phyloP scores from a whole-genome alignment of 2,888 invertebrate species.

The Drosophila falleni region DNA sequence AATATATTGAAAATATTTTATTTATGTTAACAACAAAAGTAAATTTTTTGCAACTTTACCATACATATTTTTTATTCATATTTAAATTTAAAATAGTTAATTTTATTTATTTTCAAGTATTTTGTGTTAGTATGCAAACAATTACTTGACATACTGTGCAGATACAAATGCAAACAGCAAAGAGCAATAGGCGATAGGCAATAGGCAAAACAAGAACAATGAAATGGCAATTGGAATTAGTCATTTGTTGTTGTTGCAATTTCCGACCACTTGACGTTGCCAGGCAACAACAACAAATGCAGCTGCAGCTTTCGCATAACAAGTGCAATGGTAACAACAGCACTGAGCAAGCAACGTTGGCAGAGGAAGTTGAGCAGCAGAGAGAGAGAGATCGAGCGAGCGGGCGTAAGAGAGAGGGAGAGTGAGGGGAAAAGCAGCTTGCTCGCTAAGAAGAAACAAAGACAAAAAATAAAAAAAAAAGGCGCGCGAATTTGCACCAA shows the following conservation, averaged over 20 bases:
- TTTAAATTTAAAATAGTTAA: too few relatives aligned
- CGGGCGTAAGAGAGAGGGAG: background rate
- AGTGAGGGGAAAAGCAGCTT: slow-evolving; percentile 30
- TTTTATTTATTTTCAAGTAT: too few relatives aligned
- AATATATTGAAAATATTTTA: too few relatives aligned
- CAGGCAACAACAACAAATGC: slow-evolving; percentile 39
- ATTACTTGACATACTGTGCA: slow-evolving; percentile 1
- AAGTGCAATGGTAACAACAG: slow-evolving; percentile 56
- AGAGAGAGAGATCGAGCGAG: background rate
- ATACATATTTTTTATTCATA: too few relatives aligned
- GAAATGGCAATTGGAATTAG: slow-evolving; percentile 50
- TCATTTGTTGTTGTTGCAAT: slow-evolving; percentile 76
- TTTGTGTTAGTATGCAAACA: background rate
- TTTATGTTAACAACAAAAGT: too few relatives aligned
- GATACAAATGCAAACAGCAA: background rate
- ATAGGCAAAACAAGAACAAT: slow-evolving; percentile 37
- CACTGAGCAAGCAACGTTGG: slow-evolving; percentile 19
- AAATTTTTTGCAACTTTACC: background rate
- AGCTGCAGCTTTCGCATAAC: slow-evolving; percentile 61
- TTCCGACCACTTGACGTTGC: slow-evolving; percentile 63
- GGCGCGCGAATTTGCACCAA: slow-evolving; percentile 75
- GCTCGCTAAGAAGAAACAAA: slow-evolving; percentile 14
- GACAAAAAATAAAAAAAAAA: slow-evolving; percentile 11
- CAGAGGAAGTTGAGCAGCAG: background rate
- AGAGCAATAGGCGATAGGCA: slow-evolving; percentile 32